Evolutionary conservation across 2,888 invertebrate species (phyloP).

Genomic region (Sussaba pulchella): DNA sequence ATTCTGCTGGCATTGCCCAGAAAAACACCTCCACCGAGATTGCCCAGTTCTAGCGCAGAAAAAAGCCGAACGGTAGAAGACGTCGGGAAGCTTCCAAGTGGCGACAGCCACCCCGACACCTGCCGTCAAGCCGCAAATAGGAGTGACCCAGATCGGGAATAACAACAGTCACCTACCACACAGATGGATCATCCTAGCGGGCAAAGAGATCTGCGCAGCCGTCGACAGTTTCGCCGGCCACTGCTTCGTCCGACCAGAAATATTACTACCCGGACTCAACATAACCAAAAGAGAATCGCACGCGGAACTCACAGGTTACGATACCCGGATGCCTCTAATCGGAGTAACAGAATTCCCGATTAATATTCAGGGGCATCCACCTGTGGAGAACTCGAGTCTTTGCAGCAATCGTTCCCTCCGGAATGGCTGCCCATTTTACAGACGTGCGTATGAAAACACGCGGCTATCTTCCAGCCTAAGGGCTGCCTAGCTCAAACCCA

Average conservation of each 20-base stretch:
- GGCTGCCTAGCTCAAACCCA: no score
- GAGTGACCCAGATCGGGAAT: neutral
- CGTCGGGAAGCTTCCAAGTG: neutral
- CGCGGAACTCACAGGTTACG: no score
- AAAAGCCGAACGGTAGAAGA: neutral
- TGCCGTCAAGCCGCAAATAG: neutral
- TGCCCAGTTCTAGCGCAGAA: slow-evolving; percentile 2
- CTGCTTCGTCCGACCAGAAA: slow-evolving; percentile 7
- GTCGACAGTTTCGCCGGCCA: slow-evolving; percentile 9
- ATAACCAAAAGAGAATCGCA: no score
- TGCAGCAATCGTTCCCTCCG: no score
- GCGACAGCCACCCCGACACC: neutral
- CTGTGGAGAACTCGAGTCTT: no score
- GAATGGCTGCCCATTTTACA: no score
- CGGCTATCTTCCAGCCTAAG: no score
- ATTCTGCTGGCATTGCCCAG: slow-evolving; percentile 15
- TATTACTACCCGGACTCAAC: no score
- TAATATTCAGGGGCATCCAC: no score
- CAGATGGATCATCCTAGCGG: neutral
- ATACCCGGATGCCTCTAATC: no score
- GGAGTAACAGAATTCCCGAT: no score
- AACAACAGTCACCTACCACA: neutral
- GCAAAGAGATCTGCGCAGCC: neutral
- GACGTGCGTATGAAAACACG: no score
- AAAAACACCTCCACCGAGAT: neutral